Percentiles rank a stretch among this genome's conserved stretches.
Evolutionary conservation across 2,797 vertebrate genomes (phyloP).

Genomic region (Gadopsis bispinosus): DNA sequence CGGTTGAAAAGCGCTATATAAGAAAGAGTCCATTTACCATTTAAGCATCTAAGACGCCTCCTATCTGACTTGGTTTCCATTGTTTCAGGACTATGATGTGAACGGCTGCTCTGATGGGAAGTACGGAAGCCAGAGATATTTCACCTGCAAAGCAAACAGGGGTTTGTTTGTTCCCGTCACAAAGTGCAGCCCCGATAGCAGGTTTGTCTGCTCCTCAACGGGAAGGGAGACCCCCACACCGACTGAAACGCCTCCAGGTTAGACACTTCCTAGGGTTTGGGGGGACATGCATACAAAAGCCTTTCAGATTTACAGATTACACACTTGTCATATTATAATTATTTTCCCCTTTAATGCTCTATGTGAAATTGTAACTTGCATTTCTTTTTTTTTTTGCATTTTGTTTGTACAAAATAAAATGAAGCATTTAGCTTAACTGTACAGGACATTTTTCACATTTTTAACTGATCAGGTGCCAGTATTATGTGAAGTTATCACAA

Average conservation of each 20-base stretch:
- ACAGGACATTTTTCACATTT: neutral
- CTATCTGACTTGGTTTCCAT: constrained; percentile 2
- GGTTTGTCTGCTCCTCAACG: constrained; percentile 66
- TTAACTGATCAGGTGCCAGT: neutral
- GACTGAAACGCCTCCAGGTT: constrained; percentile 65
- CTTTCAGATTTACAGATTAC: neutral
- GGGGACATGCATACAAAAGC: neutral
- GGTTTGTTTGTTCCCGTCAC: constrained; percentile 82
- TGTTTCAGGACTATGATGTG: constrained; percentile 79
- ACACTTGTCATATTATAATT: neutral
- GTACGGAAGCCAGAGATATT: constrained; percentile 75
- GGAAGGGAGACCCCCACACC: constrained; percentile 34
- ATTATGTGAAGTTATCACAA: neutral
- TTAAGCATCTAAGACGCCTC: neutral
- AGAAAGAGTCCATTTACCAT: too few species aligned
- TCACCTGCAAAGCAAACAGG: constrained; percentile 76
- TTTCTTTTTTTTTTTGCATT: neutral
- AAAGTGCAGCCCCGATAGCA: constrained; percentile 82
- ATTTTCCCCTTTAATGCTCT: too few species aligned
- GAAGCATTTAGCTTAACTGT: neutral
- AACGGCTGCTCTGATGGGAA: constrained; percentile 80
- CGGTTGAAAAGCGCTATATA: too few species aligned
- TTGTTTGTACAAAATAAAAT: neutral
- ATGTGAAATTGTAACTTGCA: too few species aligned
- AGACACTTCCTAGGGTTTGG: constrained; percentile 10